Conservation (phyloP, 2,888 invertebrate genomes). For the Leucophenga montana region DNA sequence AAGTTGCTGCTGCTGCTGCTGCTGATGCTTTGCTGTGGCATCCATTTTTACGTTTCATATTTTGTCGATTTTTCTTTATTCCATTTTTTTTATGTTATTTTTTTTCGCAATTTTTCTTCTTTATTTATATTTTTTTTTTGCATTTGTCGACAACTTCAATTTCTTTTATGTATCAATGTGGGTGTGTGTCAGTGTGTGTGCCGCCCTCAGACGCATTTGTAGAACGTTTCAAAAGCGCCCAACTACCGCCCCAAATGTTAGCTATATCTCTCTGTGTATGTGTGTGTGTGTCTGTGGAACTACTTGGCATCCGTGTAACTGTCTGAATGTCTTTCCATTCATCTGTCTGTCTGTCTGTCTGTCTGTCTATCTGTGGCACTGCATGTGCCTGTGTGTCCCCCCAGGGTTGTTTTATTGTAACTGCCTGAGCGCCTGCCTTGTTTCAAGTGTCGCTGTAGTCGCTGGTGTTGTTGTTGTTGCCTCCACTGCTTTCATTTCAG, state of each 20-base stretch:
- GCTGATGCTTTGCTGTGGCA: no score
- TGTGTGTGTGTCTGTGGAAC: slow-evolving; percentile 8
- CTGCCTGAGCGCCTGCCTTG: slow-evolving; percentile 5
- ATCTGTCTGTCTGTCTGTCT: not conserved
- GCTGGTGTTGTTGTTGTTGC: slow-evolving; percentile 22
- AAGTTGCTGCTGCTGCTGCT: no score
- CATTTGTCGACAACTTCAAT: not conserved
- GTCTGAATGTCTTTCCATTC: not conserved
- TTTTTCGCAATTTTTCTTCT: not conserved
- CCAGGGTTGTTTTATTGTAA: slow-evolving; percentile 21
- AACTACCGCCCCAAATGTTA: no score
- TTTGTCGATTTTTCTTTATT: not conserved
- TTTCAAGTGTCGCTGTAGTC: slow-evolving; percentile 3
- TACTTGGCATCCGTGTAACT: not conserved
- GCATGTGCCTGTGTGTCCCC: not conserved
- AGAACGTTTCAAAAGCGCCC: no score
- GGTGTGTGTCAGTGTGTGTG: not conserved
- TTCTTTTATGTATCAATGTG: not conserved
- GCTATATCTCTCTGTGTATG: not conserved
- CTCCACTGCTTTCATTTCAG: not conserved
- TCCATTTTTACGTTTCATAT: slow-evolving; percentile 8
- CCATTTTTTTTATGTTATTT: not conserved
- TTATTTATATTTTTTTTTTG: not conserved
- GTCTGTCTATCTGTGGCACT: not conserved
- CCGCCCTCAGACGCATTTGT: not conserved